Base-by-base conservation (phyloP, 2,797 vertebrate species). In the Molossus alvarezi region DNA sequence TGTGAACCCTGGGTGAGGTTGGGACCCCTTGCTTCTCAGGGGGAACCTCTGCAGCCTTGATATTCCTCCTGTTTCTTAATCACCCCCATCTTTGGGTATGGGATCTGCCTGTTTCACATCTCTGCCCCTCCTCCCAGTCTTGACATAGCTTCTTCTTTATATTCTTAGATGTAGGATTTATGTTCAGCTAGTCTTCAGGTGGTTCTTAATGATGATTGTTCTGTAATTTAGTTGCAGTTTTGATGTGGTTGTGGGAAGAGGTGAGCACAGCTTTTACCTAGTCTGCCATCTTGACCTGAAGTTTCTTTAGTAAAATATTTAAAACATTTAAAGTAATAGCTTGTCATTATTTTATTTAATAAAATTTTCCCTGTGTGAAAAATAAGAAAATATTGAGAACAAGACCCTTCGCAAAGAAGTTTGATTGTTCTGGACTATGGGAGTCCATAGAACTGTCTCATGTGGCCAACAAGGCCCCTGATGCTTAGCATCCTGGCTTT, bases 391-490 rank as follows among this genome's bases (percentile, higher is more conserved):
- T 27, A 27, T 33, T 18, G n/a, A 65, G 48, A 23, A 71, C 15
- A 12, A 14, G 45, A 29, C 25, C 41, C 88, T 64, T 27, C 12
- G 18, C 4, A 0, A 11, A 37, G 48, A 55, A 27, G 6, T 14
- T n/a, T 33, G 13, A 6, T 41, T 51, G 23, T 60, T 48, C 23
- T 37, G 18, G 62, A n/a, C 0, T 6, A 2, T 3, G 14, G 48
- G 55, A 33, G 17, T 13, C 51, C 12, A 20, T 7, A 25, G 0
- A 5, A 0, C 7, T 0, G 21, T 20, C 17, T 6, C 6, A 5
- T 65, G 27, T 21, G 29, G 15, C 37, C 27, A 2, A 0, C 2
- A 15, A 1, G 17, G 18, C 14, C 15, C 2, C 20, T 3, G 58
- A 29, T 8, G 57, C 13, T 6, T 18, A 58, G 58, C 67, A 11